A percentile compares a stretch with the other conserved stretches of the same genome.
phyloP scores from a whole-genome alignment of 1,140 invertebrate species.

The Sarcophaga peregrina region DNA sequence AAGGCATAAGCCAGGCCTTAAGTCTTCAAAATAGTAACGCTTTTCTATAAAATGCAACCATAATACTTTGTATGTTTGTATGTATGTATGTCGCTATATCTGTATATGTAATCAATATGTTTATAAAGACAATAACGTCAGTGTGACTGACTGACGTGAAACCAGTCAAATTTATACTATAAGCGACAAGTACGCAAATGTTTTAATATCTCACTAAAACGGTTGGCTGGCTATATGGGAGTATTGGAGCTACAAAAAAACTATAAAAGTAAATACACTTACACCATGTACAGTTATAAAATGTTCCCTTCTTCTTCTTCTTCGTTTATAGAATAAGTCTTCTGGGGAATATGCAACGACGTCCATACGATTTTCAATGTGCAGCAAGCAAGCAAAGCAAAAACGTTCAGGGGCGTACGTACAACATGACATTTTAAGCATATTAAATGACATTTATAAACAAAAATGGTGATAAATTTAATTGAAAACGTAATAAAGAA shows the following conservation, averaged over 20 bases:
- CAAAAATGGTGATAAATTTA: constrained; percentile 11
- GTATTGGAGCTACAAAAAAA: not conserved
- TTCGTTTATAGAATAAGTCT: not conserved
- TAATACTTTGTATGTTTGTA: not conserved
- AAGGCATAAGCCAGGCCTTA: not conserved
- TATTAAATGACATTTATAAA: constrained; percentile 16
- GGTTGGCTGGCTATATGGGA: not conserved
- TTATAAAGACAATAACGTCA: constrained; percentile 21
- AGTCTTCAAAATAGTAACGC: not conserved
- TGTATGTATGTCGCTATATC: not conserved
- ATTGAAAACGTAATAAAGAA: constrained; percentile 12
- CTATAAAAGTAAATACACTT: not conserved
- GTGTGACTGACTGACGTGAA: not conserved
- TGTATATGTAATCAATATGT: constrained; percentile 6
- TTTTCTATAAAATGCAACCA: not conserved
- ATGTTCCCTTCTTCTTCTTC: not conserved
- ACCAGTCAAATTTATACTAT: not conserved
- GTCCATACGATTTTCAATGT: no score
- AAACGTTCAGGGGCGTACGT: no score
- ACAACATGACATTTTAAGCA: constrained; percentile 11
- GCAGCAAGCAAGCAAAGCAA: not conserved
- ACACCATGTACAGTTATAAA: not conserved
- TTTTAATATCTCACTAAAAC: not conserved
- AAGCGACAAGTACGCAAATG: constrained; percentile 1
- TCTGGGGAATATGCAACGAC: no score